phyloP scores from a whole-genome alignment of 2,113 vertebrate genomes.

The Microtus ochrogaster region DNA sequence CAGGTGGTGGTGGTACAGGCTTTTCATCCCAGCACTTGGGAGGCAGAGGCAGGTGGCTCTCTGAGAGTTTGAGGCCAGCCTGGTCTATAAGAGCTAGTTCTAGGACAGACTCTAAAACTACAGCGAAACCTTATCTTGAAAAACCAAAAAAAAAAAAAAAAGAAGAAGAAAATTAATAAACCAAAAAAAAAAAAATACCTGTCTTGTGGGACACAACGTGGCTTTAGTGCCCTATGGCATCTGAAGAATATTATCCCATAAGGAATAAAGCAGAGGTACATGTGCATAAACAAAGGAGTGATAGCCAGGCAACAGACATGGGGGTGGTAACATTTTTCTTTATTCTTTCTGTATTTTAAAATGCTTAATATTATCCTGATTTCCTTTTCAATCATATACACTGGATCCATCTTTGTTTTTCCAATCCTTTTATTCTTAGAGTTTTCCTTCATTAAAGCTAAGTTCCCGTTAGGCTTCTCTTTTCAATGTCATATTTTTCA shows the following conservation, averaged over 20 bases:
- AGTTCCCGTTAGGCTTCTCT: not conserved
- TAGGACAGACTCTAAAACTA: too few relatives aligned
- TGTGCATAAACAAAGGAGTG: not conserved
- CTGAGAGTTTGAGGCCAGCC: too few relatives aligned
- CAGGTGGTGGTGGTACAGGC: too few relatives aligned
- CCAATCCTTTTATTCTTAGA: not conserved
- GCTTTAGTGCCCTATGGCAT: not conserved
- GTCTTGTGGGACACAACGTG: not conserved
- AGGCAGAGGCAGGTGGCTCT: too few relatives aligned
- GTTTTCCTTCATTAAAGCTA: slow-evolving; percentile 24
- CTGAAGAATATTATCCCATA: not conserved
- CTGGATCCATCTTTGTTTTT: not conserved
- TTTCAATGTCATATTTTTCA: not conserved
- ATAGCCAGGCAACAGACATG: not conserved
- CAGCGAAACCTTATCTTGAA: too few relatives aligned
- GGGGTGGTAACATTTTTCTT: not conserved
- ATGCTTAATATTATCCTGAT: not conserved
- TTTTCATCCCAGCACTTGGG: too few relatives aligned
- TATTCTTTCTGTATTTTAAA: not conserved
- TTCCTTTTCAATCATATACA: not conserved
- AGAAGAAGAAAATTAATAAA: too few relatives aligned
- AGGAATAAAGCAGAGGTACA: not conserved
- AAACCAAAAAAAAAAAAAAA: too few relatives aligned
- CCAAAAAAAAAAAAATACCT: not conserved
- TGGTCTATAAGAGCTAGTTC: too few relatives aligned